Evolutionary conservation across 1,140 invertebrate genomes (phyloP).

Genomic region (Heliconius hewitsoni): DNA sequence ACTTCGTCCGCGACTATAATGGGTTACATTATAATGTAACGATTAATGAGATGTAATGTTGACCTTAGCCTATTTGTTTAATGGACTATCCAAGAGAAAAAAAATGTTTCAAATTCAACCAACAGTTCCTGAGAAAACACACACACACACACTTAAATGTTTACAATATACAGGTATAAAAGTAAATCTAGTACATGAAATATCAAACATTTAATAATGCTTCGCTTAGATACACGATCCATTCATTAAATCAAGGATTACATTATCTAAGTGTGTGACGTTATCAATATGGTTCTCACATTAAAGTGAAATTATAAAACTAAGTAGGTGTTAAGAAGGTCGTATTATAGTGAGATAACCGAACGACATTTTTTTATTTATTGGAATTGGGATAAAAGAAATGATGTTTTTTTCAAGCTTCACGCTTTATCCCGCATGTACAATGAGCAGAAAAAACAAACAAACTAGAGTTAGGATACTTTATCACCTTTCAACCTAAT

Average conservation of each 20-base stretch:
- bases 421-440: no score
- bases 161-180: not conserved
- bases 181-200: not conserved
- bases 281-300: not conserved
- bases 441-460: no score
- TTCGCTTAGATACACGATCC: not conserved
- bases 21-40: not conserved
- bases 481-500: no score
- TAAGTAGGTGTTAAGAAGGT: slow-evolving; percentile 1
- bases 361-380: not conserved
- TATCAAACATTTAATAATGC: not conserved
- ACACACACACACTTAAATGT: no score
- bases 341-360: slow-evolving; percentile 25
- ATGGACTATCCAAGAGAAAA: not conserved
- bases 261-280: not conserved
- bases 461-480: no score
- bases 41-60: not conserved
- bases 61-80: not conserved
- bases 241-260: not conserved
- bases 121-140: not conserved
- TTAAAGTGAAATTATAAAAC: not conserved
- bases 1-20: no score
- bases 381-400: not conserved
- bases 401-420: no score
- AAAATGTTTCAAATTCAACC: not conserved